Base-by-base conservation (phyloP, 1,140 invertebrate species). In the Teleogryllus occipitalis region DNA sequence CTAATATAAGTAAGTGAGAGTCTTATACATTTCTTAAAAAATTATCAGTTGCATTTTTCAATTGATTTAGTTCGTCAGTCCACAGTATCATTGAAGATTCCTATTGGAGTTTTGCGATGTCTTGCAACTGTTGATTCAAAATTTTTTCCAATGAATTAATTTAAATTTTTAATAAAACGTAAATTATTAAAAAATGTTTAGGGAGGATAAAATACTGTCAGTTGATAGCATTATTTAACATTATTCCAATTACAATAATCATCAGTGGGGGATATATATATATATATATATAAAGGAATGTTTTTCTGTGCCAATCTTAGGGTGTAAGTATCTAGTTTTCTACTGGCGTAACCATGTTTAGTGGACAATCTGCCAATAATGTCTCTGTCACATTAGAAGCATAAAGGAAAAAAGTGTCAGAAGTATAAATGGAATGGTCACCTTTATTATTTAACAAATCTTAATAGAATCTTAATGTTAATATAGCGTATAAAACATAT, bases 321-420 rank as follows among this genome's bases (percentile, higher is more conserved):
- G 79, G 76, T 80, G 54, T 80, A 80, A 77, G 75, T 80, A 72
- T 80, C 79, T 80, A 80, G 79, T 80, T 80, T 80, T 80, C 79
- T 80, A 80, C 73, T 22, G 47, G 75, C 76, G 75, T 80, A 80
- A 80, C 79, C 76, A 46, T 76, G 75, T 80, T 65, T 77, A 80
- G 75, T 49, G 75, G 54, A 76, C 54, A 80, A 77, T 80, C 76
- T 76, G 74, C 18, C 22, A 72, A 75, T 76, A 46, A 15, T 80
- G 22, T 77, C 47, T 48, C 75, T 47, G 76, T 47, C 54, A 72
- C 74, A 39, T 47, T 46, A n/a, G 76, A 47, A 47, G 18, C n/a
- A n/a, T 46, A 39, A 77, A 48, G 22, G 22, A 77, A 48, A n/a
- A 8, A 47, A 18, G 46, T 77, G 76, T 77, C 39, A n/a, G 46